Percentiles rank a stretch among this genome's conserved stretches.
These are phyloP conservation scores for Megalonaias nervosa DNA, from an alignment of 1,140 invertebrate genomes.

Conservation along the genomic window DNA sequence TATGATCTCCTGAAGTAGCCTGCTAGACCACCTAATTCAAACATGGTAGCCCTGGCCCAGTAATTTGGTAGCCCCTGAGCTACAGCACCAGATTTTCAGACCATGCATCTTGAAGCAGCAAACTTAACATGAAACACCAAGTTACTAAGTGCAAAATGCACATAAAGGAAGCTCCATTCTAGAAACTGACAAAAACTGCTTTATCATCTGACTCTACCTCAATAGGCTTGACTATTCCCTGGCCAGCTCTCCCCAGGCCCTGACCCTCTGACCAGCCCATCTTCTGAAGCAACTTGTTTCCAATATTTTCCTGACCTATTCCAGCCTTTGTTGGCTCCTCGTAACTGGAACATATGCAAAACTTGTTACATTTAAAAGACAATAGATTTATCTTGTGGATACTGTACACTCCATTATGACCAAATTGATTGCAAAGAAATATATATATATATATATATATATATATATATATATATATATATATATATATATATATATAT, in stretches of 20 bases:
- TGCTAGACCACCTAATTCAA: too few relatives aligned
- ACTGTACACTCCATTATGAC: too few relatives aligned
- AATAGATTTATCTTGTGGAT: neutral
- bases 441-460: too few relatives aligned
- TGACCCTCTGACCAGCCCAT: conserved; percentile 99
- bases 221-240: conserved; percentile 94
- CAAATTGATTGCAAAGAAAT: too few relatives aligned
- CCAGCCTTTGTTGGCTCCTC: conserved; percentile 72
- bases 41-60: neutral
- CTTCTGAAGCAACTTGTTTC: conserved; percentile 94
- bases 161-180: too few relatives aligned
- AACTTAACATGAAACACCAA: too few relatives aligned
- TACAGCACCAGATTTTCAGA: neutral
- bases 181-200: neutral
- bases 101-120: too few relatives aligned
- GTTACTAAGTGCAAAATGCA: too few relatives aligned
- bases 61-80: neutral
- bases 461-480: too few relatives aligned
- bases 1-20: too few relatives aligned
- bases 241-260: conserved; percentile 93
- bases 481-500: too few relatives aligned
- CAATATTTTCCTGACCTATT: conserved; percentile 91
- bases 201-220: conserved; percentile 75
- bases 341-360: conserved; percentile 44
- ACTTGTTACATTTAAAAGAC: conserved; percentile 1